Base-by-base conservation (phyloP, 2,113 vertebrate genomes). In the Ammodytes dubius region DNA sequence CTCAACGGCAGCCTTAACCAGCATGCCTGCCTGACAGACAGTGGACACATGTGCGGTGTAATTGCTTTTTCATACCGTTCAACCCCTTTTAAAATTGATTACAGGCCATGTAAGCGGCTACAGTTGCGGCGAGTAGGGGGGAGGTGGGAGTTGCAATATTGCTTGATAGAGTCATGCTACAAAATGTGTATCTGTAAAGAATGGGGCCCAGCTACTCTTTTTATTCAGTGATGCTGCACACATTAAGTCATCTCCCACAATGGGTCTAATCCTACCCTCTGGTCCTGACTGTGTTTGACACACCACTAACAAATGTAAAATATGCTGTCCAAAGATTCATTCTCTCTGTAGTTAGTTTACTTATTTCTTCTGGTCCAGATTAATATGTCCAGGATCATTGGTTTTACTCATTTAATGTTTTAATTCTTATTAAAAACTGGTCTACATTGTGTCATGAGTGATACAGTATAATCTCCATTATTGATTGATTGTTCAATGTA, bases 11-110 rank as follows among this genome's bases (percentile, higher is more conserved):
- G 81, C 66, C 75, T 81, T 27, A 61, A 50, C 82, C 47, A 57
- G 61, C 78, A 27, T 27, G 27, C 27, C 27, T 61, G 75, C 37
- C 65, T 79, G 83, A 83, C 79, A 80, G 83, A 83, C 79, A 80
- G 84, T 79, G 77, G 87, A 91, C 89, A 90, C 70, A 87, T 67
- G 81, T 85, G 85, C 81, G 11, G 79, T 71, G 89, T 91, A 91
- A 92, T 93, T 90, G 82, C 84, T 90, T 91, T 27, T 91, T 88
- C 84, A 86, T 90, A 81, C 58, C 53, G 59, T 83, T 90, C 82
- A 90, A 91, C 88, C 27, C 27, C 87, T 91, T 90, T 93, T 86
- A 65, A 72, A 88, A 91, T 89, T 91, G 92, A 94, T 93, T 90
- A 92, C 82, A 78, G 66, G 10, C 64, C 67, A 27, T 84, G 83